Evolutionary conservation across 1,140 invertebrate genomes (phyloP).

Genomic region (Pissodes strobi): DNA sequence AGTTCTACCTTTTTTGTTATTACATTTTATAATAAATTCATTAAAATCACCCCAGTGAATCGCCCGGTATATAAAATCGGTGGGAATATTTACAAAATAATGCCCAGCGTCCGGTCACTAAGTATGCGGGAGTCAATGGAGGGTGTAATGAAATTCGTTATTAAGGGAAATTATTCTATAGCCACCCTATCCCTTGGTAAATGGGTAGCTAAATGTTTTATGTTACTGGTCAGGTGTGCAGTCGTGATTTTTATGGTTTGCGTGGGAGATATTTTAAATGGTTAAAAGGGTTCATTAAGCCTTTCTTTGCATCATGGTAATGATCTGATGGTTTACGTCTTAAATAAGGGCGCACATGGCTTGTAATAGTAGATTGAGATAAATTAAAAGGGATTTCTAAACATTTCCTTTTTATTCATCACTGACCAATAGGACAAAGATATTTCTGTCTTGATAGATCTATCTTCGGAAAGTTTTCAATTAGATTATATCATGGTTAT

Average conservation of each 20-base stretch:
- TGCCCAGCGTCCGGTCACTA: slow-evolving; percentile 31
- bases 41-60: background rate
- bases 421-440: no score
- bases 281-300: background rate
- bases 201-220: slow-evolving; percentile 21
- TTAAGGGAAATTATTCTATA: slow-evolving; percentile 24
- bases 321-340: no score
- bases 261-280: slow-evolving; percentile 23
- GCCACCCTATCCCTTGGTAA: slow-evolving; percentile 12
- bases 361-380: no score
- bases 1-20: no score
- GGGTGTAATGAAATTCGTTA: slow-evolving; percentile 31
- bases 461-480: no score
- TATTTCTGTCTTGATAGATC: no score
- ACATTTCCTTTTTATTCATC: no score
- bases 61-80: slow-evolving; percentile 12
- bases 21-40: background rate
- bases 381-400: no score
- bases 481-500: no score
- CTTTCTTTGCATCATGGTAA: background rate
- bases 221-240: slow-evolving; percentile 29
- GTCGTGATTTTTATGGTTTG: slow-evolving; percentile 24
- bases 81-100: slow-evolving; percentile 27
- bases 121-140: slow-evolving; percentile 21
- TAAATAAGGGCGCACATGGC: no score